Conservation (phyloP, 2,888 invertebrate genomes). For the Allygus modestus region DNA sequence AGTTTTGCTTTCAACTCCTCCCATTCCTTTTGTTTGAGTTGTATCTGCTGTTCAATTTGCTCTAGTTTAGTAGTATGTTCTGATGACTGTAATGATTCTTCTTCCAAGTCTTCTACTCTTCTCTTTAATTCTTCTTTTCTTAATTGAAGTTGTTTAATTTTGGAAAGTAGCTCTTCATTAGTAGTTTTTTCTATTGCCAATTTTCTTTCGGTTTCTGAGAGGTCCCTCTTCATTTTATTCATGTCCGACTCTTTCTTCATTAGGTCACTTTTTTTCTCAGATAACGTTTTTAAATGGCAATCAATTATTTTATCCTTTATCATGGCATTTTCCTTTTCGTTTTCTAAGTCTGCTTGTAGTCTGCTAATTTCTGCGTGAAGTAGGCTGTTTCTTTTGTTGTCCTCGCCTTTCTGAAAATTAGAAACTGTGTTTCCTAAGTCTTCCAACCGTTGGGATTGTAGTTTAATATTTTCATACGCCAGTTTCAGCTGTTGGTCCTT, state of each 20-base stretch:
- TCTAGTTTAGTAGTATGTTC: constrained; percentile 14
- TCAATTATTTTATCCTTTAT: constrained; percentile 59
- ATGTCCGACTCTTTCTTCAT: not conserved
- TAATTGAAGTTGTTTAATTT: constrained; percentile 12
- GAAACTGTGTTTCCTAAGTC: constrained; percentile 4
- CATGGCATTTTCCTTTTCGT: not conserved
- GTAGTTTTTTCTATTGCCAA: not conserved
- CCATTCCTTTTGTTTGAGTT: constrained; percentile 14
- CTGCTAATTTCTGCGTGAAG: not conserved
- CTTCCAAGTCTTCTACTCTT: constrained; percentile 22
- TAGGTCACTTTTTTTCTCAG: not conserved
- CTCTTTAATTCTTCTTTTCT: constrained; percentile 33
- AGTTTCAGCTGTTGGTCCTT: constrained; percentile 23
- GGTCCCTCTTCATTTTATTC: constrained; percentile 10
- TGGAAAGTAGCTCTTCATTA: not conserved
- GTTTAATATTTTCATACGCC: constrained; percentile 32
- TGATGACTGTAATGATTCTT: constrained; percentile 24
- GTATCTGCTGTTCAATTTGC: constrained; percentile 25
- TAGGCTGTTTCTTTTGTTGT: not conserved
- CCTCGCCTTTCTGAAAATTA: not conserved
- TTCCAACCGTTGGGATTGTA: not conserved
- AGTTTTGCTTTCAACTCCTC: not conserved
- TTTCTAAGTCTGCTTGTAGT: constrained; percentile 7
- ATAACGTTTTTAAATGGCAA: not conserved
- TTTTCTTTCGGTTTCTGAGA: not conserved